phyloP scores from a whole-genome alignment of 2,113 vertebrate genomes.

The Conger conger region DNA sequence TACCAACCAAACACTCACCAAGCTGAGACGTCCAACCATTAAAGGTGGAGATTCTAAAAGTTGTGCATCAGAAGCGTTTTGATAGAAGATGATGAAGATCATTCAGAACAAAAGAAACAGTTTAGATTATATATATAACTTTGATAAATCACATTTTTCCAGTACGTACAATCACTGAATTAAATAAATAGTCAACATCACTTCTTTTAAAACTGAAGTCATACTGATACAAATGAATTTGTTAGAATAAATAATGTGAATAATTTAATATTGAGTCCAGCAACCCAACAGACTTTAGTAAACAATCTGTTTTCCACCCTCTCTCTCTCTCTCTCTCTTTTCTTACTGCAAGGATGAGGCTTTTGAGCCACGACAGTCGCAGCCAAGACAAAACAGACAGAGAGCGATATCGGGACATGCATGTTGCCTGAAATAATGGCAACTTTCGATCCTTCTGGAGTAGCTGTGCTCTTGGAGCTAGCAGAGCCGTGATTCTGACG shows the following conservation, averaged over 20 bases:
- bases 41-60: conserved; percentile 40
- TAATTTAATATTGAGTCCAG: not conserved
- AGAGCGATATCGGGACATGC: conserved; percentile 24
- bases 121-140: not conserved
- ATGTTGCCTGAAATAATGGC: conserved; percentile 22
- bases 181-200: not conserved
- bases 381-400: conserved; percentile 27
- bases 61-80: not conserved
- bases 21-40: conserved; percentile 31
- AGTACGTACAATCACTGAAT: not conserved
- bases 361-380: conserved; percentile 20
- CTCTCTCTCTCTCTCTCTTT: not conserved
- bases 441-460: not conserved
- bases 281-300: not conserved
- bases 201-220: not conserved
- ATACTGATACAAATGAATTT: not conserved
- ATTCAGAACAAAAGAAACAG: not conserved
- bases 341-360: conserved; percentile 50
- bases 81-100: not conserved
- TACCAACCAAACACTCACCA: conserved; percentile 29
- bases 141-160: no score
- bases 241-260: not conserved
- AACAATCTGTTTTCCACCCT: not conserved
- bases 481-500: not conserved
- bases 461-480: not conserved